Evolutionary conservation across 2,888 invertebrate species (phyloP).

Genomic region (Luperina nickerlii): DNA sequence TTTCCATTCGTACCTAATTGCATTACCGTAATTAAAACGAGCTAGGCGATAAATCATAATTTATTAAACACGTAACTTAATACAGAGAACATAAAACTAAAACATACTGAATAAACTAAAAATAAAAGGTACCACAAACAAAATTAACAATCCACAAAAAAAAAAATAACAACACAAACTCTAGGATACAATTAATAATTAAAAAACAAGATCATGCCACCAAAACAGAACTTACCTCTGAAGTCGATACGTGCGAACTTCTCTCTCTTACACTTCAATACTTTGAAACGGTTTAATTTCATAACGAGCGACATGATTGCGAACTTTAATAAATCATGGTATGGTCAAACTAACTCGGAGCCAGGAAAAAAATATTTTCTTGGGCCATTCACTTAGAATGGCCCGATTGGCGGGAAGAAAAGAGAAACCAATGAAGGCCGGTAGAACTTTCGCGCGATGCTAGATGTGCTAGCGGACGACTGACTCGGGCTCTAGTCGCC

Average conservation of each 20-base stretch:
- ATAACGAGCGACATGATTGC: slow-evolving; percentile 92
- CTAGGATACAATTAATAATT: background rate
- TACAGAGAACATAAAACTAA: slow-evolving; percentile 3
- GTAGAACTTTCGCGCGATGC: slow-evolving; percentile 66
- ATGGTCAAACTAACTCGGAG: background rate
- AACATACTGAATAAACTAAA: background rate
- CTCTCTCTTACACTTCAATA: slow-evolving; percentile 92
- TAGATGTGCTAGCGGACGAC: slow-evolving; percentile 25
- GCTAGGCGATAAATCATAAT: slow-evolving; percentile 5
- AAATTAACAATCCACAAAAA: background rate
- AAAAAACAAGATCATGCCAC: background rate
- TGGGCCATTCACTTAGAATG: slow-evolving; percentile 30
- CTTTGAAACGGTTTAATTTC: slow-evolving; percentile 92
- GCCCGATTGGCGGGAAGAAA: slow-evolving; percentile 42
- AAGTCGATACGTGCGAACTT: slow-evolving; percentile 93
- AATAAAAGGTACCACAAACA: slow-evolving; percentile 3
- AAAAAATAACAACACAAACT: background rate
- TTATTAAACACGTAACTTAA: slow-evolving; percentile 12
- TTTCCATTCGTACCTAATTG: slow-evolving; percentile 28
- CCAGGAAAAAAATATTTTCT: slow-evolving; percentile 6
- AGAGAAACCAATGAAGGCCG: slow-evolving; percentile 20
- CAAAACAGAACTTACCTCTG: slow-evolving; percentile 91
- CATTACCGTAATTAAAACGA: slow-evolving; percentile 57
- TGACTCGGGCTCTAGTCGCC: slow-evolving; percentile 59
- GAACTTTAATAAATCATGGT: slow-evolving; percentile 13